phyloP scores from a whole-genome alignment of 2,888 invertebrate genomes.

The Epinotia nisella region DNA sequence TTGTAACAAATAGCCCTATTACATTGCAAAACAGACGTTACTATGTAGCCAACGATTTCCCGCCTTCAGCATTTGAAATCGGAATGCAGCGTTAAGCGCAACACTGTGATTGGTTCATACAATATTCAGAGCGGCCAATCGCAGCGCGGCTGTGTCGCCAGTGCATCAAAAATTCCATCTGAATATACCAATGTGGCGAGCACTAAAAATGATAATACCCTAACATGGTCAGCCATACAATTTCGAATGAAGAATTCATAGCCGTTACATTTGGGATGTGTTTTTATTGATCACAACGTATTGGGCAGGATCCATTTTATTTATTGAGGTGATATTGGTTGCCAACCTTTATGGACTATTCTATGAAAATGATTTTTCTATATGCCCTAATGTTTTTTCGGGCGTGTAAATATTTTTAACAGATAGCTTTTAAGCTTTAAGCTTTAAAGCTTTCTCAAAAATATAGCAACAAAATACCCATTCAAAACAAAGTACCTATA shows the following conservation, averaged over 20 bases:
- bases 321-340: slow-evolving; percentile 66
- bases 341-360: slow-evolving; percentile 56
- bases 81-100: slow-evolving; percentile 83
- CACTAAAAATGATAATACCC: slow-evolving; percentile 85
- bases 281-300: slow-evolving; percentile 79
- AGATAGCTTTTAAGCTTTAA: neutral
- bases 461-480: neutral
- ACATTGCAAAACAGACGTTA: slow-evolving; percentile 72
- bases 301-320: slow-evolving; percentile 75
- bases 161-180: slow-evolving; percentile 86
- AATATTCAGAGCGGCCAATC: slow-evolving; percentile 83
- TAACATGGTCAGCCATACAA: slow-evolving; percentile 81
- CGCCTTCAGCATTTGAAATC: slow-evolving; percentile 82
- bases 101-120: slow-evolving; percentile 83
- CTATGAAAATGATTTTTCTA: slow-evolving; percentile 55
- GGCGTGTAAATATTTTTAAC: slow-evolving; percentile 14
- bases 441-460: neutral
- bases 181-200: slow-evolving; percentile 83
- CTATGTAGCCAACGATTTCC: slow-evolving; percentile 73
- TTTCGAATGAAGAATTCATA: slow-evolving; percentile 84
- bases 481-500: too few species aligned
- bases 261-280: slow-evolving; percentile 77
- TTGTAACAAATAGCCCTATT: slow-evolving; percentile 68
- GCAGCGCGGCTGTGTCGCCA: slow-evolving; percentile 82
- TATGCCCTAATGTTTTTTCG: slow-evolving; percentile 31